Percentiles rank a stretch among this genome's conserved stretches.
Evolutionary conservation across 2,113 vertebrate species (phyloP).

Genomic region (Pygoscelis adeliae): DNA sequence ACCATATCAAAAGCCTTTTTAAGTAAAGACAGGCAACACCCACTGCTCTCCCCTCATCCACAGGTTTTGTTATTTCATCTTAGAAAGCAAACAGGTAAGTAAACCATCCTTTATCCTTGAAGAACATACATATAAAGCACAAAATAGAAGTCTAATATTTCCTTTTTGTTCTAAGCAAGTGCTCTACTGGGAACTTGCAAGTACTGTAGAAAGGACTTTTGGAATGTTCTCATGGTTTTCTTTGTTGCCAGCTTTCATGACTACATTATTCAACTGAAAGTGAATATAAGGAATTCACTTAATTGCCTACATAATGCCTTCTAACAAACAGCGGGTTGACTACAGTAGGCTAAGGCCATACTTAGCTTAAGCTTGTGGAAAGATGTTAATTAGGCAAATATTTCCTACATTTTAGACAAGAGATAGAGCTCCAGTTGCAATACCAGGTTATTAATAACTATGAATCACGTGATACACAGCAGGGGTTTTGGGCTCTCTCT

Average conservation of each 20-base stretch:
- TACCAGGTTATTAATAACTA: neutral
- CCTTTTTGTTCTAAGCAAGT: neutral
- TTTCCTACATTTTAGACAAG: neutral
- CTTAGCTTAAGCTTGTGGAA: neutral
- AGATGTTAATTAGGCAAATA: neutral
- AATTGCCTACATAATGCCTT: neutral
- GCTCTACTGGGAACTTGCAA: neutral
- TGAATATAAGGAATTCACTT: neutral
- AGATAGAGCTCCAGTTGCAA: neutral
- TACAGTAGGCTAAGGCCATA: neutral
- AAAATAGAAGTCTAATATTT: neutral
- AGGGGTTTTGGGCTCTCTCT: neutral
- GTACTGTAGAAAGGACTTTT: neutral
- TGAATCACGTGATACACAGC: neutral
- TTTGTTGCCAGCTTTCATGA: neutral
- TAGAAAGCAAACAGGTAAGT: neutral
- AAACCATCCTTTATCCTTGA: neutral
- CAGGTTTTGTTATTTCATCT: neutral
- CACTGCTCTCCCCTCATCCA: neutral
- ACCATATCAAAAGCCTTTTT: neutral
- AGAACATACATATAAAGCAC: neutral
- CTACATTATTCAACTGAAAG: neutral
- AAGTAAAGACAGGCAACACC: neutral
- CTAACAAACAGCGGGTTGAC: neutral
- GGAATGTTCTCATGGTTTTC: neutral